These are phyloP conservation scores for Drosophila picticornis DNA, from an alignment of 2,888 invertebrate species.

Conservation along the genomic window DNA sequence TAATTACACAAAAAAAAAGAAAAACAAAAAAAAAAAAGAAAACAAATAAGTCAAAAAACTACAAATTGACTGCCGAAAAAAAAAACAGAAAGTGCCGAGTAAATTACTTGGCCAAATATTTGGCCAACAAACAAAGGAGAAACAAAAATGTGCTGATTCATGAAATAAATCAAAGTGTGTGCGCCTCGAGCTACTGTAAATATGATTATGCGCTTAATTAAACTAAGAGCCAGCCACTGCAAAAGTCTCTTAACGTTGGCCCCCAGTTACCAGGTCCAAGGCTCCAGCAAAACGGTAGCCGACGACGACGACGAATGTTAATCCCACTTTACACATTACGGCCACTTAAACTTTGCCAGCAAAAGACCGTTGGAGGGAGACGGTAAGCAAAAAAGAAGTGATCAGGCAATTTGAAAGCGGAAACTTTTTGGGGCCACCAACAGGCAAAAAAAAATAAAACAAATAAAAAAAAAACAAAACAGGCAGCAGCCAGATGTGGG, in stretches of 20 bases:
- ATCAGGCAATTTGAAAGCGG: slow-evolving; percentile 61
- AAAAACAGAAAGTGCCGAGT: slow-evolving; percentile 17
- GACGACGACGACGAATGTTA: slow-evolving; percentile 41
- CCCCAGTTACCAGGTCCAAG: slow-evolving; percentile 15
- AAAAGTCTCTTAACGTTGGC: slow-evolving; percentile 10
- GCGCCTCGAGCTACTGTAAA: slow-evolving; percentile 55
- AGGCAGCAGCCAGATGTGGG: slow-evolving; percentile 14
- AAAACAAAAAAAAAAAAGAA: too few species aligned
- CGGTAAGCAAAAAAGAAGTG: slow-evolving; percentile 6
- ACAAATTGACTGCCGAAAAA: slow-evolving; percentile 21
- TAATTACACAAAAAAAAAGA: background rate
- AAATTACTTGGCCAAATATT: slow-evolving; percentile 57
- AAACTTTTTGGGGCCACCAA: slow-evolving; percentile 56
- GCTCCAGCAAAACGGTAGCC: slow-evolving; percentile 48
- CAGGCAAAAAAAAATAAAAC: slow-evolving; percentile 3
- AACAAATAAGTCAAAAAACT: background rate
- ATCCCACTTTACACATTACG: slow-evolving; percentile 63
- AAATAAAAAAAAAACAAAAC: too few species aligned
- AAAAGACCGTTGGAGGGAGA: slow-evolving; percentile 1
- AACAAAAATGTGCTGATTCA: slow-evolving; percentile 46
- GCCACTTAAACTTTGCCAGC: slow-evolving; percentile 41
- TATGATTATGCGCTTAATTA: slow-evolving; percentile 73
- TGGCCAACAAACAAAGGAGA: slow-evolving; percentile 22
- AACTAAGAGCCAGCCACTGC: slow-evolving; percentile 40
- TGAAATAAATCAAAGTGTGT: slow-evolving; percentile 47